phyloP scores from a whole-genome alignment of 2,888 invertebrate species.

The Mimumesa dahlbomi region DNA sequence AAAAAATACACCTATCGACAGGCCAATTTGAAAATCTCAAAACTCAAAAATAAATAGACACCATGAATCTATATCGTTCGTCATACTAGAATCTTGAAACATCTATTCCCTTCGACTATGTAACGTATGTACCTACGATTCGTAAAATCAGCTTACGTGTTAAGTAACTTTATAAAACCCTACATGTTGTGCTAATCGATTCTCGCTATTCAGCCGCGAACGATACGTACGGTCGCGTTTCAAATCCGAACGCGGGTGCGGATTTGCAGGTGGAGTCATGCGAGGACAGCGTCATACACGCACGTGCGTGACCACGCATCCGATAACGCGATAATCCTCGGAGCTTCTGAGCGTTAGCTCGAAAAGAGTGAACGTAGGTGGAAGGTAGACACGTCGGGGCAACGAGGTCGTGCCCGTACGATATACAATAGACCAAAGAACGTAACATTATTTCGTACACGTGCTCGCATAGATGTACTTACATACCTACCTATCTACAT shows the following conservation, averaged over 20 bases:
- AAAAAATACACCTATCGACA: too few relatives aligned
- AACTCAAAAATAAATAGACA: too few relatives aligned
- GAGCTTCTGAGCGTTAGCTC: constrained; percentile 51
- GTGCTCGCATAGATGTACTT: constrained; percentile 32
- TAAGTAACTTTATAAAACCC: constrained; percentile 38
- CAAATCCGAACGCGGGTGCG: constrained; percentile 47
- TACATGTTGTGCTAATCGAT: constrained; percentile 50
- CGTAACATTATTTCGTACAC: too few relatives aligned
- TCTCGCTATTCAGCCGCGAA: constrained; percentile 56
- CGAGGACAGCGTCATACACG: constrained; percentile 62
- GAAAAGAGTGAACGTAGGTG: constrained; percentile 55
- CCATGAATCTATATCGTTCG: too few relatives aligned
- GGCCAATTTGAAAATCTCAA: too few relatives aligned
- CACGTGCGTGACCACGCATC: constrained; percentile 73
- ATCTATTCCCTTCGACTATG: too few relatives aligned
- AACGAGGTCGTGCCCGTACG: constrained; percentile 2
- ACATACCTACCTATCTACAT: neutral
- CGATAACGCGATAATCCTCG: constrained; percentile 68
- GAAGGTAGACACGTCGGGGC: constrained; percentile 41
- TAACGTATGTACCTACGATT: too few relatives aligned
- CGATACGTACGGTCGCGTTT: constrained; percentile 59
- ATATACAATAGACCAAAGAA: too few relatives aligned
- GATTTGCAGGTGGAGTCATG: constrained; percentile 71
- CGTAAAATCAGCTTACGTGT: constrained; percentile 44
- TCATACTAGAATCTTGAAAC: too few relatives aligned